A percentile compares a stretch with the other conserved stretches of the same genome.
These are phyloP conservation scores for Varanus komodoensis DNA, from an alignment of 2,113 vertebrate genomes.

Conservation along the genomic window DNA sequence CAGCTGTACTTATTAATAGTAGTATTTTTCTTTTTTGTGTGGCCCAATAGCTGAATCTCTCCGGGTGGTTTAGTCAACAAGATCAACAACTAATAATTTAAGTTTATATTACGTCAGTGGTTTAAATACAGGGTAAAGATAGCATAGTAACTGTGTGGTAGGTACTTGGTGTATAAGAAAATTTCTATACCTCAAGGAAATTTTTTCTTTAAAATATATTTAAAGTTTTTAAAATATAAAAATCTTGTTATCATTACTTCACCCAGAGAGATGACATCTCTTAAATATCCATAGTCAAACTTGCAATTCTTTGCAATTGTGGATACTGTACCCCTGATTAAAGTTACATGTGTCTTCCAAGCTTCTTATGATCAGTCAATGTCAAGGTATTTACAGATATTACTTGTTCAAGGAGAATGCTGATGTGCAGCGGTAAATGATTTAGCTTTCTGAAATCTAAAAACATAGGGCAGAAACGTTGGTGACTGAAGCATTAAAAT, in stretches of 20 bases:
- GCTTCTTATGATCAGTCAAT: neutral
- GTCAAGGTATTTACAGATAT: neutral
- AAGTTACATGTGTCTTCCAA: neutral
- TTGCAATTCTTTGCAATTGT: neutral
- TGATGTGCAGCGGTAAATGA: neutral
- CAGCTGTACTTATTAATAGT: neutral
- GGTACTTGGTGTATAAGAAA: neutral
- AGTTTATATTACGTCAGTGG: neutral
- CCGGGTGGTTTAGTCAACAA: too few species aligned
- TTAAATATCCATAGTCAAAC: neutral
- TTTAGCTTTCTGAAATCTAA: neutral
- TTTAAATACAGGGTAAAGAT: neutral
- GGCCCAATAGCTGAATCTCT: too few species aligned
- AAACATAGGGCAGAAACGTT: neutral
- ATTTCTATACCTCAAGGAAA: neutral
- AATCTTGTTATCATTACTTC: neutral
- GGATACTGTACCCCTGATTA: neutral
- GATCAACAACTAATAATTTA: too few species aligned
- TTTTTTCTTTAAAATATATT: neutral
- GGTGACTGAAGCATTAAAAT: neutral
- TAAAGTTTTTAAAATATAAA: neutral
- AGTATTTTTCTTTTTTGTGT: too few species aligned
- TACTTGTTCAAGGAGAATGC: neutral
- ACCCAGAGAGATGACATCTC: neutral
- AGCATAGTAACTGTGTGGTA: too few species aligned